Evolutionary conservation across 2,888 invertebrate species (phyloP).

Genomic region (Amphimallon solstitiale): DNA sequence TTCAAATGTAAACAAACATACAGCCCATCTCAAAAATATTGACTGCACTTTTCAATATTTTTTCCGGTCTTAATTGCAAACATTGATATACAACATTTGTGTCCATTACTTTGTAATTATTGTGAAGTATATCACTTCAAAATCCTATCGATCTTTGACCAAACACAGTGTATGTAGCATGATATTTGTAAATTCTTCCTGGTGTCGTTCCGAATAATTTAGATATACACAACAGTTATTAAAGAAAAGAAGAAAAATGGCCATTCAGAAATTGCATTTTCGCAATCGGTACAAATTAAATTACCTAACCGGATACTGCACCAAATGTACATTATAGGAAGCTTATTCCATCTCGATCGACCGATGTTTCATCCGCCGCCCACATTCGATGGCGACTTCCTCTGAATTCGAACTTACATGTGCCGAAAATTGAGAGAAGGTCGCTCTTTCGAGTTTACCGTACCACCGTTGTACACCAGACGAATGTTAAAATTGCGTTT

Average conservation of each 20-base stretch:
- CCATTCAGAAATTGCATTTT: not conserved
- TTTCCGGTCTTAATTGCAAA: no score
- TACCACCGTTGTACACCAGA: not conserved
- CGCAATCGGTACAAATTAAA: not conserved
- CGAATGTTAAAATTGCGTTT: slow-evolving; percentile 8
- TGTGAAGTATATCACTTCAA: no score
- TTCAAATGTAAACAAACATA: no score
- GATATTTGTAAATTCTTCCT: no score
- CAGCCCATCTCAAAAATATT: no score
- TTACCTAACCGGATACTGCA: not conserved
- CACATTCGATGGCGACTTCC: slow-evolving; percentile 7
- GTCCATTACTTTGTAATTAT: no score
- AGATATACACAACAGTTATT: not conserved
- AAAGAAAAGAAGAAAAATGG: not conserved
- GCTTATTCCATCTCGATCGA: not conserved
- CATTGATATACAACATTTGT: no score
- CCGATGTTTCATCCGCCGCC: not conserved
- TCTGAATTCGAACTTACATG: slow-evolving; percentile 11
- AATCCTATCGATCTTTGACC: no score
- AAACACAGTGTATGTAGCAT: no score
- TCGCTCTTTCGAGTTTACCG: not conserved
- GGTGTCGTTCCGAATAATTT: no score
- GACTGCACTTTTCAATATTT: no score
- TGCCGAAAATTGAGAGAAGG: slow-evolving; percentile 14
- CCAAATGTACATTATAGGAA: slow-evolving; percentile 2